Conservation (phyloP, 2,888 invertebrate species). For the Conomelus anceps region DNA sequence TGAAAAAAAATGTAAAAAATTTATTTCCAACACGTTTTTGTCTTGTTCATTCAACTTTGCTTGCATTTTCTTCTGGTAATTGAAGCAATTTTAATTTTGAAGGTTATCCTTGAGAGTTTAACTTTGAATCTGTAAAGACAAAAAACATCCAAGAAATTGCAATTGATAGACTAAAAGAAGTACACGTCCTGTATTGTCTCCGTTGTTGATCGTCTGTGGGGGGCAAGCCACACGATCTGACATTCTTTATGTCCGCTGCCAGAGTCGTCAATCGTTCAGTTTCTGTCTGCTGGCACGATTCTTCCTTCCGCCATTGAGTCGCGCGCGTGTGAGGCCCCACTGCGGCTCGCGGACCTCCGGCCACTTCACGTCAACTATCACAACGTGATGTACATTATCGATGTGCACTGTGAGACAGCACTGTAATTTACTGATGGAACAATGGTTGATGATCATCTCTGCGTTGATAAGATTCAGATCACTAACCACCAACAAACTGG, state of each 20-base stretch:
- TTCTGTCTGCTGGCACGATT: not conserved
- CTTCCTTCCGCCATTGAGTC: not conserved
- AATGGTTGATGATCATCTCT: not conserved
- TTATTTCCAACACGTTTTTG: too few relatives aligned
- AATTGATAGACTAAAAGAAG: not conserved
- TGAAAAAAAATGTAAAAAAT: too few relatives aligned
- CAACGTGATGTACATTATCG: not conserved
- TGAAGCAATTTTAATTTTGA: too few relatives aligned
- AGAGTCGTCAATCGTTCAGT: not conserved
- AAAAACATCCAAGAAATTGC: not conserved
- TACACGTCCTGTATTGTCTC: too few relatives aligned
- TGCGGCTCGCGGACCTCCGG: not conserved
- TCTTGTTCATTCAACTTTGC: too few relatives aligned
- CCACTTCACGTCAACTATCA: not conserved
- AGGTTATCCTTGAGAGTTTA: too few relatives aligned
- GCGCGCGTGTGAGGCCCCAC: not conserved
- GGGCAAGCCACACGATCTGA: not conserved
- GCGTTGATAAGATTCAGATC: not conserved
- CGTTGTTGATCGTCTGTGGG: not conserved
- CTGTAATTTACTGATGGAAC: not conserved
- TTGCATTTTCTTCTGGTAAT: too few relatives aligned
- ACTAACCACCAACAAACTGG: not conserved
- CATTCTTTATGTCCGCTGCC: not conserved
- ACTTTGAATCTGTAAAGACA: too few relatives aligned
- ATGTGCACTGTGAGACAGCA: not conserved